Percentiles rank a stretch among this genome's conserved stretches.
Evolutionary conservation across 2,888 invertebrate species (phyloP).

Genomic region (Orthonychiurus folsomi): DNA sequence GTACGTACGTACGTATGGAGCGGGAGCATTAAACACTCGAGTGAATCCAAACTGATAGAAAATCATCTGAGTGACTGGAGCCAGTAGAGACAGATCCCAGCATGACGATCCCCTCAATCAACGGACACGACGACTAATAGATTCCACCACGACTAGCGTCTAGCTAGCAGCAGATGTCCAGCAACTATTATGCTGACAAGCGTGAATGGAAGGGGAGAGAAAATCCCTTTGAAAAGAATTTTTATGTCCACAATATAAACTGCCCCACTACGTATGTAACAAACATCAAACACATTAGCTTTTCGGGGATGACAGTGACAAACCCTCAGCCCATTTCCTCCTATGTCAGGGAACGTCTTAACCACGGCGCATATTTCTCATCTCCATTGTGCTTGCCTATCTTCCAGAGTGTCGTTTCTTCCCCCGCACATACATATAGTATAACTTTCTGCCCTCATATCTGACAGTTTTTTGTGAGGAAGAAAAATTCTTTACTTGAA

Average conservation of each 20-base stretch:
- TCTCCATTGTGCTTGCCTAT: not conserved
- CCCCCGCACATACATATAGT: no score
- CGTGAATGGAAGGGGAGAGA: not conserved
- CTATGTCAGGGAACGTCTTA: slow-evolving; percentile 24
- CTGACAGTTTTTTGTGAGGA: no score
- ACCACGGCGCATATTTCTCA: slow-evolving; percentile 16
- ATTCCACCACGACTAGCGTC: no score
- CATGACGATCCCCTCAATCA: slow-evolving; percentile 1
- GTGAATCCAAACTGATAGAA: not conserved
- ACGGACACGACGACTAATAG: no score
- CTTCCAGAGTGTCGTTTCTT: no score
- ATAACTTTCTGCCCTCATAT: no score
- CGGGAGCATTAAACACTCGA: not conserved
- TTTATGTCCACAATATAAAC: not conserved
- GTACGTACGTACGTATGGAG: no score
- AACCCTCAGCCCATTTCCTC: slow-evolving; percentile 39
- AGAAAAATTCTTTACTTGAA: no score
- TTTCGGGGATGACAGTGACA: slow-evolving; percentile 39
- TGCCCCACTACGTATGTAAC: not conserved
- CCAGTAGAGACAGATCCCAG: slow-evolving; percentile 7
- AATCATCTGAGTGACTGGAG: not conserved
- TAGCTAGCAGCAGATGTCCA: no score
- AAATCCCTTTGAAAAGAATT: not conserved
- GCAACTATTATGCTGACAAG: no score
- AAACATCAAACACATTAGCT: slow-evolving; percentile 38